phyloP scores from a whole-genome alignment of 2,888 invertebrate species.

The Melanophora roralis region DNA sequence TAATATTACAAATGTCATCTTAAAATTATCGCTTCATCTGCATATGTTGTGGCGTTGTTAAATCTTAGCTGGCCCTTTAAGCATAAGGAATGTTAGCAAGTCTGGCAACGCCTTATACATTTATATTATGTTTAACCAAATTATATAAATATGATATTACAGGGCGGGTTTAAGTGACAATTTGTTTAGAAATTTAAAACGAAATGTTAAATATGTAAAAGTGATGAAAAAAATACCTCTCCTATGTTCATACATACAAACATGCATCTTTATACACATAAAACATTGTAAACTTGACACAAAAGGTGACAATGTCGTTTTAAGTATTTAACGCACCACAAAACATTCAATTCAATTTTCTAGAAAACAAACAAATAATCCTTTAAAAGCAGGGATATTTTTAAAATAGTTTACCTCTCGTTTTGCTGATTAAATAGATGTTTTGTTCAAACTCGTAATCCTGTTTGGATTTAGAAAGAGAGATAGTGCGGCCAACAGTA shows the following conservation, averaged over 20 bases:
- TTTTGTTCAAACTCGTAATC: constrained; percentile 53
- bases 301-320: constrained; percentile 62
- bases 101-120: too few relatives aligned
- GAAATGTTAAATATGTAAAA: not conserved
- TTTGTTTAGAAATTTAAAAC: constrained; percentile 29
- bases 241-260: too few relatives aligned
- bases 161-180: constrained; percentile 36
- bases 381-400: not conserved
- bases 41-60: too few relatives aligned
- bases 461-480: constrained; percentile 26
- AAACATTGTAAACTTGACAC: constrained; percentile 35
- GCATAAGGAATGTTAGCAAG: too few relatives aligned
- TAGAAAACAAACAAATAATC: not conserved
- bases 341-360: constrained; percentile 26
- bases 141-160: constrained; percentile 43
- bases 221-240: not conserved
- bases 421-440: constrained; percentile 43
- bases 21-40: too few relatives aligned
- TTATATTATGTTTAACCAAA: too few relatives aligned
- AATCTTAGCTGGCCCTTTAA: too few relatives aligned
- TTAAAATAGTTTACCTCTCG: constrained; percentile 42
- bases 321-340: constrained; percentile 60
- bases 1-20: too few relatives aligned
- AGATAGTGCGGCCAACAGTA: constrained; percentile 11
- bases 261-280: too few relatives aligned